Evolutionary conservation across 2,113 vertebrate species (phyloP).

Genomic region (Chascanopsetta lugubris): DNA sequence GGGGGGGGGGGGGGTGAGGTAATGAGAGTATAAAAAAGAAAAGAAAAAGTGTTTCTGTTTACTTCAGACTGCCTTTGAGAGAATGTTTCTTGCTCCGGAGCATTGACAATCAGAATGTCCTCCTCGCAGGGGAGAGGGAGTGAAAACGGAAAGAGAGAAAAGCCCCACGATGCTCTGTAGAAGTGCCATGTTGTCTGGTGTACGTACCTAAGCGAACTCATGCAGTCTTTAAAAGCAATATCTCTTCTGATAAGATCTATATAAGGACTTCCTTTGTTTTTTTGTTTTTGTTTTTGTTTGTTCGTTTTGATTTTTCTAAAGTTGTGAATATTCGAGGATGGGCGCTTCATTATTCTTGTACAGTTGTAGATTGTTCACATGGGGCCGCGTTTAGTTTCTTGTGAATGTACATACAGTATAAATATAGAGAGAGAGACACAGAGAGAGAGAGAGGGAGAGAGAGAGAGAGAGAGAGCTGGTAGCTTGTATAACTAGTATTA

Average conservation of each 20-base stretch:
- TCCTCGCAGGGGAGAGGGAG: constrained; percentile 38
- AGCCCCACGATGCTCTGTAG: constrained; percentile 66
- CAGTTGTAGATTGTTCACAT: constrained; percentile 61
- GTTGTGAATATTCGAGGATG: constrained; percentile 65
- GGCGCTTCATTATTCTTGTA: constrained; percentile 68
- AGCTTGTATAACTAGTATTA: constrained; percentile 66
- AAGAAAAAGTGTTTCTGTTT: constrained; percentile 66
- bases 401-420: constrained; percentile 74
- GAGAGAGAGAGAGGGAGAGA: too few species aligned
- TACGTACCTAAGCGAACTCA: constrained; percentile 69
- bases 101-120: constrained; percentile 79
- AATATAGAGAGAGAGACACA: constrained; percentile 46
- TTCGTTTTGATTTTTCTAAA: too few species aligned
- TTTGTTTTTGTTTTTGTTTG: constrained; percentile 28
- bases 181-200: constrained; percentile 78
- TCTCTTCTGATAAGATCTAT: constrained; percentile 71
- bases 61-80: constrained; percentile 76
- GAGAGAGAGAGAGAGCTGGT: constrained; percentile 44
- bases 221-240: constrained; percentile 81
- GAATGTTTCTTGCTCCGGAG: constrained; percentile 74
- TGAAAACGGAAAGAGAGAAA: constrained; percentile 46
- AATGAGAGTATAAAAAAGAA: neutral
- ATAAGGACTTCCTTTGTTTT: constrained; percentile 62
- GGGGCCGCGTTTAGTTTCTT: constrained; percentile 59
- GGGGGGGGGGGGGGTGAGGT: constrained; percentile 20